Base-by-base conservation (phyloP, 92 coral and sea anemone genomes). In the Parazoanthus swiftii region DNA sequence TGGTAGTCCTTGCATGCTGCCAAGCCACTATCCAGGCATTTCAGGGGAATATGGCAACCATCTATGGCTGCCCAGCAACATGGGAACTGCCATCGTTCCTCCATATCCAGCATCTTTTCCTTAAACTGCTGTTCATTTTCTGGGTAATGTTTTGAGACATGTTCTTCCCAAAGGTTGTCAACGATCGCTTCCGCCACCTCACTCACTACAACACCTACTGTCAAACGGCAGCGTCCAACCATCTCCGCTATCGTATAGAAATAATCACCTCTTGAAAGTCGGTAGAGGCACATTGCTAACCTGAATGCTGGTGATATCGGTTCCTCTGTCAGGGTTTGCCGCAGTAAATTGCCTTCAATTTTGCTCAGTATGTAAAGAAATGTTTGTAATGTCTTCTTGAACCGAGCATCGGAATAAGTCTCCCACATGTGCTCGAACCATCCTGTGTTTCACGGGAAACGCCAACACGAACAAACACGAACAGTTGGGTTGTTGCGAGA, bases 1-100 rank as follows among this genome's bases (percentile, higher is more conserved):
- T 92, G 94, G 54, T 89, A 92, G 77, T 90, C 95, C 84, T 90
- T 90, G 51, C 79, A 48, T 2, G 95, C 43, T 75, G 81, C 84
- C 66, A 79, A 65, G 29, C 91, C 90, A 39, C 94, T 92, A 81
- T 88, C 89, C 35, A 92, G 91, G 73, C 94, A 90, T 77, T 89
- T 91, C 42, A 91, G 80, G 48, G 91, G 91, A 67, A 91, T 86
- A 59, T 92, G 92, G 91, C 94, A 89, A 65, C 94, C 89, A 75
- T 91, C 93, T 50, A 89, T 46, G 67, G 91, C 90, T 51, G 90
- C 80, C 93, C 91, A 91, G 86, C 89, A 89, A 82, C 73, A 91
- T 26, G 90, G 86, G 83, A 89, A 89, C 65, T 92, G 94, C 92
- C 92, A 92, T 66, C 86, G 56, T 67, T 81, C 88, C 29, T 89